These are phyloP conservation scores for Leucozona laternaria DNA, from an alignment of 2,888 invertebrate genomes.

Conservation along the genomic window DNA sequence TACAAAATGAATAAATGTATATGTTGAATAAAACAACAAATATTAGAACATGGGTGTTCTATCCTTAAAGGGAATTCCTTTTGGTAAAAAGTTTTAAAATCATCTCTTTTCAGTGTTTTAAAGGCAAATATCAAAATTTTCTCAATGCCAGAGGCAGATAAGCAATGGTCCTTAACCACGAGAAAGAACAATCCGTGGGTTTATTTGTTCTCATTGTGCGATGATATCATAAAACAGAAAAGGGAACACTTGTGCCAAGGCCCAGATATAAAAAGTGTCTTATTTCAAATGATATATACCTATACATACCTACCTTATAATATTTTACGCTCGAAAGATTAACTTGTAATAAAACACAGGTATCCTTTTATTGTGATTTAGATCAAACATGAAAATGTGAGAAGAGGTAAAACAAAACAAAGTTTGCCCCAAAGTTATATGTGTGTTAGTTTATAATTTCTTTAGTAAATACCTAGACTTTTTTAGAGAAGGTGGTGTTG, in stretches of 20 bases:
- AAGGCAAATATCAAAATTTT: not conserved
- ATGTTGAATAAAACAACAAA: slow-evolving; percentile 7
- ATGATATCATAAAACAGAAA: not conserved
- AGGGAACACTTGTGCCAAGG: not conserved
- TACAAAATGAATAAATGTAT: slow-evolving; percentile 8
- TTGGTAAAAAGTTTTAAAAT: not conserved
- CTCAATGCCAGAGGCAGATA: not conserved
- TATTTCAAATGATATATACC: too few relatives aligned
- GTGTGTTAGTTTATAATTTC: too few relatives aligned
- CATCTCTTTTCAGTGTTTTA: not conserved
- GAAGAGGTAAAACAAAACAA: too few relatives aligned
- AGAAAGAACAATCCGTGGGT: not conserved
- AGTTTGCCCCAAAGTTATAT: too few relatives aligned
- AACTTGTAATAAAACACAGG: too few relatives aligned
- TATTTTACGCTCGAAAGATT: too few relatives aligned
- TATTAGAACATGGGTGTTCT: slow-evolving; percentile 5
- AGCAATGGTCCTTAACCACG: not conserved
- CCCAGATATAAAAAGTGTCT: too few relatives aligned
- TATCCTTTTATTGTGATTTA: too few relatives aligned
- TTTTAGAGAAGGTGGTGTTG: too few relatives aligned
- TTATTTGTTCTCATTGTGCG: not conserved
- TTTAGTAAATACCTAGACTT: too few relatives aligned
- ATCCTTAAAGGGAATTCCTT: not conserved
- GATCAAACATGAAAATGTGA: too few relatives aligned
- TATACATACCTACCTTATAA: too few relatives aligned